Evolutionary conservation across 1,140 invertebrate species (phyloP), one percentile per base, ranked within the genome.

Genomic region (Temnothorax nylanderi): DNA sequence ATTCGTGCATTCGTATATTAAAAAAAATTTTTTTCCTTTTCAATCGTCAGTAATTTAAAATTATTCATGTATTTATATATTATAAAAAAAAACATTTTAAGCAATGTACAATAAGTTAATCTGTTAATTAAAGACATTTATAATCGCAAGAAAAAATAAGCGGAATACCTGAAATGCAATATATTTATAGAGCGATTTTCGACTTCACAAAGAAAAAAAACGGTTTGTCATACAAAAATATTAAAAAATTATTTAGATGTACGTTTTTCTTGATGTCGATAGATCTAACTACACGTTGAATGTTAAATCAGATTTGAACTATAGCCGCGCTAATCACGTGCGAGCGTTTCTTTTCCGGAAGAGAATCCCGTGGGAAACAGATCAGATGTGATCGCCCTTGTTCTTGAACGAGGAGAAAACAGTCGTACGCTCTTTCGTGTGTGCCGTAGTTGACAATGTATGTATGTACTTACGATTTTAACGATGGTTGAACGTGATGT

Each of bases 401-500:
- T 58, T 65, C 54, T 69, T 37, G 62, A 37, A 62, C 49, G 54
- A 44, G 65, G 41, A 74, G 26, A 60, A 65, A 58, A 84, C n/a
- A 58, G 47, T 77, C 72, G 51, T 89, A 65, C 21, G 77, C 72
- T 62, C 49, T 89, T 89, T 86, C 69, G 56, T 74, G 60, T 80
- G 58, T 86, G 65, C 60, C 82, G 69, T 74, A 80, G 88, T 78
- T 85, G 76, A 86, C 87, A 67, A 88, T 89, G 82, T 88, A 89
- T 89, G 74, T 86, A 88, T 89, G 88, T 89, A 89, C 88, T 89
- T 89, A 89, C 87, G 26, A 89, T 80, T 80, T 80, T 75, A 80
- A 88, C 32, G 65, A 89, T 56, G 84, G 69, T 51, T 85, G 88
- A 89, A 74, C 44, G 74, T 84, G 69, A 84, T 44, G 69, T 60